phyloP scores from a whole-genome alignment of 1,140 invertebrate genomes.

The Temnothorax curvispinosus region DNA sequence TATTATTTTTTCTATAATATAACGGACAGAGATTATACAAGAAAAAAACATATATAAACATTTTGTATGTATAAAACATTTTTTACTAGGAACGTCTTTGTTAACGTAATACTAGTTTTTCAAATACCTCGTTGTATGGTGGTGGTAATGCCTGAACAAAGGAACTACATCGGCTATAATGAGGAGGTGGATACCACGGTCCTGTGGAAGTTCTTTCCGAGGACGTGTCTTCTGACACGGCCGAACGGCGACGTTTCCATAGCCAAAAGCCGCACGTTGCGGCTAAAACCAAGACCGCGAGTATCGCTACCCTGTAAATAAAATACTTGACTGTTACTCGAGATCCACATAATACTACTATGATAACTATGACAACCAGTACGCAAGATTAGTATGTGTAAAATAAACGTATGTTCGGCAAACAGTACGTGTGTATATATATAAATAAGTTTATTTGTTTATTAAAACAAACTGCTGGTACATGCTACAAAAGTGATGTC shows the following conservation, averaged over 20 bases:
- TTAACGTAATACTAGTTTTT: not conserved
- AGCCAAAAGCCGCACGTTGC: constrained; percentile 89
- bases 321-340: not conserved
- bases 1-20: too few relatives aligned
- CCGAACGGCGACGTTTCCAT: constrained; percentile 86
- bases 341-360: not conserved
- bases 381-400: not conserved
- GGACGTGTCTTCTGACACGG: constrained; percentile 83
- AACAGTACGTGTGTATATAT: too few relatives aligned
- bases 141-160: constrained; percentile 91
- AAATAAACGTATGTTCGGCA: not conserved
- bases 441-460: not conserved
- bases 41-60: too few relatives aligned
- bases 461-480: not conserved
- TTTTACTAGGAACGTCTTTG: not conserved
- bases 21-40: too few relatives aligned
- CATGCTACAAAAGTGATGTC: not conserved
- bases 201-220: constrained; percentile 91
- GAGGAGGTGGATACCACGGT: constrained; percentile 91
- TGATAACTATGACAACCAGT: not conserved
- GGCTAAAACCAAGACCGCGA: constrained; percentile 86
- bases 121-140: constrained; percentile 92
- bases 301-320: constrained; percentile 87
- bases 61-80: not conserved
- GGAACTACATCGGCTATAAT: constrained; percentile 92